Base-by-base conservation (phyloP, 2,113 vertebrate genomes). In the Tychaedon coryphoeus region DNA sequence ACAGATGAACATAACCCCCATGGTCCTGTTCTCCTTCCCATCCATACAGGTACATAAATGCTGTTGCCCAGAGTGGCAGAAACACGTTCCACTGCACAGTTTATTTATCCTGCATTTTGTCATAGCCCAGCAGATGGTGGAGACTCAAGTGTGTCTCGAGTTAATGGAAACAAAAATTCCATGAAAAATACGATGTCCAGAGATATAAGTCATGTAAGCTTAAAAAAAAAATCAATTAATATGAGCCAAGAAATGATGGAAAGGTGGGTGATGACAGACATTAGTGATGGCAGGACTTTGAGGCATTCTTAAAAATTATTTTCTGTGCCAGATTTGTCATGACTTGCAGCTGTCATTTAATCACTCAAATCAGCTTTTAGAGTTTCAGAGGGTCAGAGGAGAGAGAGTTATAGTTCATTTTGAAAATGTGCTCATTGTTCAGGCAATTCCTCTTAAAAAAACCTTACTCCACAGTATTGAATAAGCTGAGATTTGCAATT, bases 291-390 rank as follows among this genome's bases (percentile, higher is more conserved):
- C 81, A 88, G 74, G 42, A 74, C 72, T 95, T 90, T 1, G 26
- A 93, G 34, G n/a, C 69, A 53, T 84, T 92, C 51, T 92, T 81
- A 62, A 66, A 77, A 87, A 70, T 50, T 20, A 11, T 11, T 22
- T 60, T 96, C 71, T 80, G 3, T 87, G 87, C 82, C 85, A 87
- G 78, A 76, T 90, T 96, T 92, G 67, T 82, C 82, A 45, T 74
- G 85, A 57, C 58, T 81, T 94, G 57, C 65, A 79, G 54, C 85
- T 97, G 90, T 96, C 89, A 86, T 86, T 86, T 92, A 86, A 83
- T 89, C 81, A 82, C 78, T 91, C 79, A 82, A 51, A 82, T 82
- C 82, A 86, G 74, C 79, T 92, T 91, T 85, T 48, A 81, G 70
- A 70, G 50, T 72, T 94, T 85, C 40, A 81, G 74, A 76, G 66